phyloP scores from a whole-genome alignment of 2,797 vertebrate genomes.

The Acanthornis magna region DNA sequence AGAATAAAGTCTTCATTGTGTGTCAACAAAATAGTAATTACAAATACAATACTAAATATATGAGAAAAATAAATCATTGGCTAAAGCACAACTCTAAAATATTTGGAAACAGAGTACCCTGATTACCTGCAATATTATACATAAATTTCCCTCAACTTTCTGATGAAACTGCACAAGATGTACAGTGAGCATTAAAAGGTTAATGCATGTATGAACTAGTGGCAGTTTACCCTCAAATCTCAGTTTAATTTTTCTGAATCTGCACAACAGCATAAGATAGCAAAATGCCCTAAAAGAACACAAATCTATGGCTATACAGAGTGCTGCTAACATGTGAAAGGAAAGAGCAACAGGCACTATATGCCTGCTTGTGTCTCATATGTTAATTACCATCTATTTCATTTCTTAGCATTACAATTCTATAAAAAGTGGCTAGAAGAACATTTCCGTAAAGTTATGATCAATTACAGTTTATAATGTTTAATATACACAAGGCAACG shows the following conservation, averaged over 20 bases:
- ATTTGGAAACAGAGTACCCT: neutral
- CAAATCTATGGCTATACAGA: neutral
- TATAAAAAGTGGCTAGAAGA: conserved; percentile 17
- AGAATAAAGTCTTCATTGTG: neutral
- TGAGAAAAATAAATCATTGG: neutral
- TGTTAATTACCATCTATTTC: conserved; percentile 6
- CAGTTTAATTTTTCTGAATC: neutral
- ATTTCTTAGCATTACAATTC: conserved; percentile 39
- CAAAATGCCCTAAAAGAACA: neutral
- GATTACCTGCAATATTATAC: neutral
- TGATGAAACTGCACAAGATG: neutral
- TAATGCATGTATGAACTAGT: neutral
- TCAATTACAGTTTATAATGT: neutral
- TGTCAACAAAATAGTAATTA: neutral
- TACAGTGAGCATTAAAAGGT: conserved; percentile 2
- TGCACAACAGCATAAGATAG: neutral
- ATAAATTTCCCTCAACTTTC: neutral
- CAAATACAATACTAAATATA: neutral
- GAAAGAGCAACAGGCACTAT: conserved; percentile 61
- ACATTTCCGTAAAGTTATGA: neutral
- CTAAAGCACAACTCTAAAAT: neutral
- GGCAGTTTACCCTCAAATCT: neutral
- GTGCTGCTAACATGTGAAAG: neutral
- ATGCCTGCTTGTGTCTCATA: neutral
- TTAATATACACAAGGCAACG: neutral